Conservation (phyloP, 2,888 invertebrate species). For the Andrena chrysosceles region DNA sequence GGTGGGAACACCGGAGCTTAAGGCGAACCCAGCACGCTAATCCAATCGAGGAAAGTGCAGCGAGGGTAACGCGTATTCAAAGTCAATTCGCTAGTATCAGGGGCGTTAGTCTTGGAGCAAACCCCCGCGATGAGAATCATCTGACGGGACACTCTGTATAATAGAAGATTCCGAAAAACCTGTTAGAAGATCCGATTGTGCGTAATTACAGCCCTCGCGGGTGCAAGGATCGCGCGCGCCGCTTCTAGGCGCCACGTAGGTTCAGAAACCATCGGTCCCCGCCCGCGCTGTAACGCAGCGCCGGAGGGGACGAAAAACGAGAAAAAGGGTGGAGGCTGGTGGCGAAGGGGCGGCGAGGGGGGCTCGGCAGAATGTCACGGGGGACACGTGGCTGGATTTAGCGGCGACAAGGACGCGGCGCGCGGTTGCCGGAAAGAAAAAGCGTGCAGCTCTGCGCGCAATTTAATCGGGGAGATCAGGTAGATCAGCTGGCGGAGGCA, state of each 20-base stretch:
- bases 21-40: conserved; percentile 27
- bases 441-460: conserved; percentile 54
- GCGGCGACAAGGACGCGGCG: conserved; percentile 48
- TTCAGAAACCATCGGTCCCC: not conserved
- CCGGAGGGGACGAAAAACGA: not conserved
- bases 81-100: conserved; percentile 21
- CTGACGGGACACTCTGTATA: too few species aligned
- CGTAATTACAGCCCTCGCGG: not conserved
- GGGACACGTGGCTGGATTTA: conserved; percentile 44
- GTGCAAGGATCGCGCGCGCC: not conserved
- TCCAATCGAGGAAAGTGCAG: conserved; percentile 31
- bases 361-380: not conserved
- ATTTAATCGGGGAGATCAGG: conserved; percentile 74
- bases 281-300: too few species aligned
- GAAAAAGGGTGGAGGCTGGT: not conserved
- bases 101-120: not conserved
- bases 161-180: not conserved
- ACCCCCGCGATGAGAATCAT: too few species aligned
- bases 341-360: not conserved
- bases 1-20: conserved; percentile 29
- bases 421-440: conserved; percentile 40
- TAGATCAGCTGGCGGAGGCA: conserved; percentile 75
- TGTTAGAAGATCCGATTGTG: not conserved
- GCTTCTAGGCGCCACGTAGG: not conserved
- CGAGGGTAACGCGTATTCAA: conserved; percentile 10